Conservation (phyloP, 2,113 vertebrate species). For the Platanista minor region DNA sequence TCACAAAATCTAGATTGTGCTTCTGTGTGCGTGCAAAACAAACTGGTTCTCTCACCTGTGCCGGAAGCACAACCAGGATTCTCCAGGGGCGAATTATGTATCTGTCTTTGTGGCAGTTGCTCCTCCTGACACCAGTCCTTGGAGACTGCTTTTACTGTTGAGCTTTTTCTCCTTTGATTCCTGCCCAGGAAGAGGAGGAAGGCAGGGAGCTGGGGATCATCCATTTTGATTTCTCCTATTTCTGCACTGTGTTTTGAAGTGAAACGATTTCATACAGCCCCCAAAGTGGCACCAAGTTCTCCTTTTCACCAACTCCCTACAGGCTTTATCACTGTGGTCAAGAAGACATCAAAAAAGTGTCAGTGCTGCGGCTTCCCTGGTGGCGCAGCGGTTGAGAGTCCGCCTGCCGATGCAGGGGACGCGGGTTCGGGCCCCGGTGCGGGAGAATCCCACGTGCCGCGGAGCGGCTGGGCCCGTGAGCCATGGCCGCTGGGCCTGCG, state of each 20-base stretch:
- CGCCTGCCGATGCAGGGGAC: too few relatives aligned
- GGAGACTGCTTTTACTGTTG: background rate
- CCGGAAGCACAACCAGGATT: background rate
- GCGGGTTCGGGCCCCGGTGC: too few relatives aligned
- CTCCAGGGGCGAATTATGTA: background rate
- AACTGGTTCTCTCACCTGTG: background rate
- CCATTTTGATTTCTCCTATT: slow-evolving; percentile 19
- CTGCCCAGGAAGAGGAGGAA: background rate
- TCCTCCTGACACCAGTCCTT: background rate
- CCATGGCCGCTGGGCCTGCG: too few relatives aligned
- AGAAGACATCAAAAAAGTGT: slow-evolving; percentile 2
- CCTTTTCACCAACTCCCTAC: background rate
- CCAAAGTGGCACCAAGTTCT: background rate
- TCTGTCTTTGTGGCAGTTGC: background rate
- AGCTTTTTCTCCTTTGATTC: background rate
- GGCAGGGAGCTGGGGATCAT: background rate
- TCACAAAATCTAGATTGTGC: background rate
- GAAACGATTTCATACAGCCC: background rate
- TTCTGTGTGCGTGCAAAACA: background rate
- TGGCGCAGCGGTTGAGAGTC: too few relatives aligned
- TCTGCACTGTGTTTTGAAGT: slow-evolving; percentile 32
- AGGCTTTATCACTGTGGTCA: background rate
- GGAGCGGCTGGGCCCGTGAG: too few relatives aligned
- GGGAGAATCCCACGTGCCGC: too few relatives aligned
- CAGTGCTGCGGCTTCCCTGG: too few relatives aligned